Conservation (phyloP, 2,888 invertebrate genomes). For the Allygus modestus region DNA sequence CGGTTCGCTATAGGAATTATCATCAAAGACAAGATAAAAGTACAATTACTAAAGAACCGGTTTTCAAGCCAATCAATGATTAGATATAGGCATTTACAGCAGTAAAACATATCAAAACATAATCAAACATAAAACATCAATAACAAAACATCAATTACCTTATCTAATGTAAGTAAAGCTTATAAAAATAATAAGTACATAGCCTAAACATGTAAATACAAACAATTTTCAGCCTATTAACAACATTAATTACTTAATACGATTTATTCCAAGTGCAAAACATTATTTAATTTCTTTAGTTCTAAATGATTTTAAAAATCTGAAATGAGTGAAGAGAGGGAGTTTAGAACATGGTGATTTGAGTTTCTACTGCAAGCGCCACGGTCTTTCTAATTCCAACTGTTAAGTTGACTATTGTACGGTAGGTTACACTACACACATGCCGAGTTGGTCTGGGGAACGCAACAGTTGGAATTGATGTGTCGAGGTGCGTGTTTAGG, state of each 20-base stretch:
- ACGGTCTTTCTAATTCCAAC: slow-evolving; percentile 52
- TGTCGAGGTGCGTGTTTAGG: slow-evolving; percentile 13
- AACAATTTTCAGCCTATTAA: slow-evolving; percentile 49
- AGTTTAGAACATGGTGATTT: slow-evolving; percentile 59
- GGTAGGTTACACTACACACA: slow-evolving; percentile 35
- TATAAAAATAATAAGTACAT: slow-evolving; percentile 58
- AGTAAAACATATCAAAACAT: slow-evolving; percentile 41
- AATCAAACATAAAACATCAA: slow-evolving; percentile 44
- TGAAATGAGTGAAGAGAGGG: slow-evolving; percentile 52
- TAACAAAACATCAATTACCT: slow-evolving; percentile 46
- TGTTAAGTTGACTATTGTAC: slow-evolving; percentile 30
- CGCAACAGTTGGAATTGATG: slow-evolving; percentile 40
- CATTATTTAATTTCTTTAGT: slow-evolving; percentile 54
- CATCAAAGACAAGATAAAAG: slow-evolving; percentile 23
- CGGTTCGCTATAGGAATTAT: background rate
- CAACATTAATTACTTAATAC: slow-evolving; percentile 59
- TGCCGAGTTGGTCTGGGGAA: slow-evolving; percentile 24
- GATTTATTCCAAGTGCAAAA: slow-evolving; percentile 60
- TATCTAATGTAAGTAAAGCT: slow-evolving; percentile 53
- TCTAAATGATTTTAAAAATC: slow-evolving; percentile 56
- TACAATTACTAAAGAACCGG: background rate
- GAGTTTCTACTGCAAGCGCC: slow-evolving; percentile 55
- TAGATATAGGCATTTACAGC: slow-evolving; percentile 10
- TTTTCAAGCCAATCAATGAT: slow-evolving; percentile 20
- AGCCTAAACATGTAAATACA: slow-evolving; percentile 61